Conservation (phyloP, 2,797 vertebrate species). For the Synanceia verrucosa region DNA sequence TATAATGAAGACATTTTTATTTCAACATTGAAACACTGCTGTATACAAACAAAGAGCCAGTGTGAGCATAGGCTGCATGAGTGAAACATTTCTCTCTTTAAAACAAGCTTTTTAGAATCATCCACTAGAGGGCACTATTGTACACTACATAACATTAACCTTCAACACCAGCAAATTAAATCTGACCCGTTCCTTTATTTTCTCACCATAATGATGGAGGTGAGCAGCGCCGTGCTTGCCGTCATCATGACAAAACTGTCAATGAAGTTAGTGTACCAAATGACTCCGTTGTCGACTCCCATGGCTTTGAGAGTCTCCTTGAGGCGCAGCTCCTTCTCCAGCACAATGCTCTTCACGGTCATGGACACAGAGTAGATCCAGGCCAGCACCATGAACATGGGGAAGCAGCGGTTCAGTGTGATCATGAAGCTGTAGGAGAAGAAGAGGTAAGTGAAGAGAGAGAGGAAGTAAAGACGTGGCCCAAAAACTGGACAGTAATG, state of each 20-base stretch:
- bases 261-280: constrained; percentile 97
- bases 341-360: constrained; percentile 93
- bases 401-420: constrained; percentile 94
- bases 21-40: background rate
- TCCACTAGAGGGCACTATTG: constrained; percentile 67
- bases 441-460: background rate
- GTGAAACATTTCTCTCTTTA: background rate
- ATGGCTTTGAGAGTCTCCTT: constrained; percentile 94
- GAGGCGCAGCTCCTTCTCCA: constrained; percentile 94
- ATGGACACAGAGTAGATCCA: constrained; percentile 97
- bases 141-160: background rate
- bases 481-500: background rate
- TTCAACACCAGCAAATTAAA: background rate
- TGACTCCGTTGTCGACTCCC: constrained; percentile 88
- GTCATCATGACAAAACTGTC: constrained; percentile 92
- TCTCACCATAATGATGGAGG: constrained; percentile 90
- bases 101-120: background rate
- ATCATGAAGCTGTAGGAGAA: constrained; percentile 89
- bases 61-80: background rate
- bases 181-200: background rate
- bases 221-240: constrained; percentile 89
- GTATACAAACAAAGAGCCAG: background rate
- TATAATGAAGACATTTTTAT: background rate
- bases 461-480: background rate
- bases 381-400: constrained; percentile 96